phyloP scores from a whole-genome alignment of 2,113 vertebrate species.

The Bubalus kerabau region DNA sequence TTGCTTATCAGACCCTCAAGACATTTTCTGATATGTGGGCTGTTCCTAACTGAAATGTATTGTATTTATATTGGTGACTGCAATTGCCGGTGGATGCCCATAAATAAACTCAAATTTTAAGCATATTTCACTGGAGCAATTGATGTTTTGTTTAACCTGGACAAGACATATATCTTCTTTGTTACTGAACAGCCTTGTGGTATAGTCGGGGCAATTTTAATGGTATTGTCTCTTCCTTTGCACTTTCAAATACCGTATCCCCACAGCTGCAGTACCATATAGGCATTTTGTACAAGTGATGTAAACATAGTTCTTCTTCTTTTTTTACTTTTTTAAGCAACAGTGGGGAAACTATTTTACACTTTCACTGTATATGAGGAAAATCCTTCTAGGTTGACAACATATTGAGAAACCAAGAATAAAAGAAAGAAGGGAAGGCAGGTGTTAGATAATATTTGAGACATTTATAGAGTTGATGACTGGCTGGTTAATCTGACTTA shows the following conservation, averaged over 20 bases:
- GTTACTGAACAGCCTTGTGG: not conserved
- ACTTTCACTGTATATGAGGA: not conserved
- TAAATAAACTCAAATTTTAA: constrained; percentile 50
- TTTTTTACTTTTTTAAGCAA: constrained; percentile 7
- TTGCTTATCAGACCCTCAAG: constrained; percentile 37
- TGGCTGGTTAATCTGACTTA: not conserved
- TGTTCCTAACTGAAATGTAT: not conserved
- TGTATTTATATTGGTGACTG: not conserved
- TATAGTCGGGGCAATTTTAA: not conserved
- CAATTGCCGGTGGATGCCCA: not conserved
- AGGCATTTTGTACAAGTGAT: not conserved
- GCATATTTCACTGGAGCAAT: not conserved
- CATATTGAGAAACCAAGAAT: not conserved
- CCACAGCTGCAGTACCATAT: not conserved
- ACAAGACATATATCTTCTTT: not conserved
- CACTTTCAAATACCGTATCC: not conserved
- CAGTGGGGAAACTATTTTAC: not conserved
- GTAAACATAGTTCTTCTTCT: not conserved
- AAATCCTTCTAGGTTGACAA: not conserved
- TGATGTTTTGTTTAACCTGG: constrained; percentile 37
- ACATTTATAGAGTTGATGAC: not conserved
- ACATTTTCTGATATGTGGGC: not conserved
- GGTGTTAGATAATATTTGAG: not conserved
- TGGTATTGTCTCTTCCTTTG: not conserved
- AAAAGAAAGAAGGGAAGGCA: not conserved